phyloP scores from a whole-genome alignment of 2,113 vertebrate genomes.

The Caranx melampygus region DNA sequence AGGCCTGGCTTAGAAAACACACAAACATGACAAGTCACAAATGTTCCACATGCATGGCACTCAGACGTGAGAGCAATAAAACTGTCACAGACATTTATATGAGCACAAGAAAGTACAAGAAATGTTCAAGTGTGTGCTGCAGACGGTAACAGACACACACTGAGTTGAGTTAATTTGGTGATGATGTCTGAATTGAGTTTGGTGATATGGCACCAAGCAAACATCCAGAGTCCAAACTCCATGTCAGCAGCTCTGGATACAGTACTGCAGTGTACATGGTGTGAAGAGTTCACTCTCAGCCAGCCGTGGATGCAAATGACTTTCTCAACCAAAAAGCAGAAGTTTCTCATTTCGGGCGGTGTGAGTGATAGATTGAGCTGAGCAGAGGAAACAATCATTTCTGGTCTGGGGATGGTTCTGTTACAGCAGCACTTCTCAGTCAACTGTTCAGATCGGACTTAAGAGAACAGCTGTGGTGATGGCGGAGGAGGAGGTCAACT shows the following conservation, averaged over 20 bases:
- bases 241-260: neutral
- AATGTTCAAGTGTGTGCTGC: too few relatives aligned
- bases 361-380: accelerated
- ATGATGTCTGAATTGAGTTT: too few relatives aligned
- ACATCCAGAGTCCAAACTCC: neutral
- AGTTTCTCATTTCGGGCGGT: neutral
- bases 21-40: too few relatives aligned
- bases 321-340: slow-evolving; percentile 39
- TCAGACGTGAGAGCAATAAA: too few relatives aligned
- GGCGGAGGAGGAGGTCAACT: slow-evolving; percentile 36
- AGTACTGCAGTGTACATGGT: accelerated
- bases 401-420: neutral
- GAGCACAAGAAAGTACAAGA: too few relatives aligned
- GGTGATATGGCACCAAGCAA: too few relatives aligned
- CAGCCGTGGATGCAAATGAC: neutral
- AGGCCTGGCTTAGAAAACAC: too few relatives aligned
- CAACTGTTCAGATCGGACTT: neutral
- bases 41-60: too few relatives aligned
- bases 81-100: too few relatives aligned
- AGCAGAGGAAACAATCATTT: neutral
- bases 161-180: too few relatives aligned
- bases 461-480: neutral
- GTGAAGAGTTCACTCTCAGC: accelerated
- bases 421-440: accelerated
- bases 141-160: too few relatives aligned